These are phyloP conservation scores for Harmothoe impar DNA, from an alignment of 2,888 invertebrate genomes.

Conservation along the genomic window DNA sequence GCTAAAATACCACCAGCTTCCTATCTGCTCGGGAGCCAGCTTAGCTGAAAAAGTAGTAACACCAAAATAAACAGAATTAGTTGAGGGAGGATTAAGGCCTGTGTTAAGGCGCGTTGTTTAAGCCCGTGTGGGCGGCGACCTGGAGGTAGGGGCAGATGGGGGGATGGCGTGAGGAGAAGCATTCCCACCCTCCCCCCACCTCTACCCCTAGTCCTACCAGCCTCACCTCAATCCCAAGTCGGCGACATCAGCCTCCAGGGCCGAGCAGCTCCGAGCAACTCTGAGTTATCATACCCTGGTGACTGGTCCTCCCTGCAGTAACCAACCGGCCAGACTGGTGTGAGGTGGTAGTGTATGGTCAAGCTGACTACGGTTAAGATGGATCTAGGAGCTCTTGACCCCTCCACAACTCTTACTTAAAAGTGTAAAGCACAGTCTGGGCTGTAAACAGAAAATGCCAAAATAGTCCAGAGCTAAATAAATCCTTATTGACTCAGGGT, in stretches of 20 bases:
- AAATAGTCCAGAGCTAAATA: no score
- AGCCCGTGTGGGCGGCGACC: background rate
- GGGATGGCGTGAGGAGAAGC: background rate
- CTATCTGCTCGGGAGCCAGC: no score
- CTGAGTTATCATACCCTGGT: constrained; percentile 14
- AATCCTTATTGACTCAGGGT: no score
- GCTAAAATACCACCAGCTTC: no score
- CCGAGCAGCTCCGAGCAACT: background rate
- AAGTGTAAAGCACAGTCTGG: no score
- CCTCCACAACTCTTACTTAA: no score
- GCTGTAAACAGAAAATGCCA: no score
- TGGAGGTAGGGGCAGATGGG: background rate
- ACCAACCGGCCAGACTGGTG: background rate
- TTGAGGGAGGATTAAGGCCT: background rate
- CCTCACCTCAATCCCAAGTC: background rate
- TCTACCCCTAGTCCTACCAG: background rate
- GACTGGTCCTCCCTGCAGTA: background rate
- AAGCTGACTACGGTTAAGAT: no score
- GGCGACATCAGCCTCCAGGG: background rate
- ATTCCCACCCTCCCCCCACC: background rate
- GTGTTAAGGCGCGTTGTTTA: background rate
- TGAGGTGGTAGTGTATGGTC: no score
- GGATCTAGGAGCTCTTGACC: no score
- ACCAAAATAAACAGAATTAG: background rate
- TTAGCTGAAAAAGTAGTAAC: no score